phyloP scores from a whole-genome alignment of 2,797 vertebrate genomes.

The Chiloscyllium punctatum region DNA sequence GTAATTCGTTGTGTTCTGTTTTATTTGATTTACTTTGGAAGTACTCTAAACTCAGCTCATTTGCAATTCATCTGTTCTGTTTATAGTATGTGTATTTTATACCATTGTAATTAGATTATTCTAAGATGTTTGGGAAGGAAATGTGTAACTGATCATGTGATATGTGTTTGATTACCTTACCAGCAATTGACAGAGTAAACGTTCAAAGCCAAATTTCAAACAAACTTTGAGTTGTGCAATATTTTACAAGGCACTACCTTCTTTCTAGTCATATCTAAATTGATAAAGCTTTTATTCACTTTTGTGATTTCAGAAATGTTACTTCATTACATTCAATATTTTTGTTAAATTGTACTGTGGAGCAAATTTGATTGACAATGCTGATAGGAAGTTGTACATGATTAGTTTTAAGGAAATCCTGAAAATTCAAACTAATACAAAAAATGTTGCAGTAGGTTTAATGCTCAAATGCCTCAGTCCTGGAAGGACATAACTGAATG shows the following conservation, averaged over 20 bases:
- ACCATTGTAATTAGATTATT: not conserved
- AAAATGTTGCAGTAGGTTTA: not conserved
- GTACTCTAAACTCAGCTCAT: not conserved
- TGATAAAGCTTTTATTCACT: not conserved
- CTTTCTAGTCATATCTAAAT: not conserved
- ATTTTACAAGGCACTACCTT: not conserved
- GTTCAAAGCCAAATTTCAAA: not conserved
- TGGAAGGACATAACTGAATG: not conserved
- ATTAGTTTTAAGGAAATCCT: not conserved
- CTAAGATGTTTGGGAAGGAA: not conserved
- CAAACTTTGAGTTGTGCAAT: not conserved
- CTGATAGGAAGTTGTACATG: not conserved
- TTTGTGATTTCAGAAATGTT: not conserved
- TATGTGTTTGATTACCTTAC: not conserved
- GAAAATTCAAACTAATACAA: not conserved
- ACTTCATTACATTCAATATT: not conserved
- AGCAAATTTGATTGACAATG: not conserved
- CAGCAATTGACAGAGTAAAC: not conserved
- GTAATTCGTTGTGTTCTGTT: not conserved
- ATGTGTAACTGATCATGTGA: not conserved
- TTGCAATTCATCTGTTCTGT: not conserved
- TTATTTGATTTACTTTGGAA: conserved; percentile 18
- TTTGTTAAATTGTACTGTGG: not conserved
- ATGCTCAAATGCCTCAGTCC: not conserved
- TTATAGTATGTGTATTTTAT: not conserved